These are phyloP conservation scores for Chloroclystis v-ata DNA, from an alignment of 2,888 invertebrate genomes.

Conservation along the genomic window DNA sequence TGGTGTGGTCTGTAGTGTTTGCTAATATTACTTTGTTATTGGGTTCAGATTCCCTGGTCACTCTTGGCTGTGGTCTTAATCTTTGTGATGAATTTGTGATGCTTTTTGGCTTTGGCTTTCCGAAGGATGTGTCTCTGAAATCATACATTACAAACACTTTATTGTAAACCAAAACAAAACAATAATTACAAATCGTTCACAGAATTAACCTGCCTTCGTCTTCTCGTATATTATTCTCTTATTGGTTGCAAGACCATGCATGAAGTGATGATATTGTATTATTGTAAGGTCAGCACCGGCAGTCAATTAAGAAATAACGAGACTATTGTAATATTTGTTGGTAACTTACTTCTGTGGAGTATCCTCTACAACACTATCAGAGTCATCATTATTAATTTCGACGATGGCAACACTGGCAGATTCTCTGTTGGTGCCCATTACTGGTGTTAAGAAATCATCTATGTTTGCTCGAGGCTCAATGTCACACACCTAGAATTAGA, in stretches of 20 bases:
- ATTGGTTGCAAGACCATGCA: too few species aligned
- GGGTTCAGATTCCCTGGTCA: constrained; percentile 20
- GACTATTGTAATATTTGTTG: too few species aligned
- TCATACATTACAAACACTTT: too few species aligned
- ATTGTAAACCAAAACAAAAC: too few species aligned
- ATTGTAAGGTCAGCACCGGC: too few species aligned
- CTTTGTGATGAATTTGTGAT: constrained; percentile 33
- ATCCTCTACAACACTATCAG: constrained; percentile 67
- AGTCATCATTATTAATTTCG: constrained; percentile 45
- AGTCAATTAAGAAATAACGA: too few species aligned
- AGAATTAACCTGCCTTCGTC: too few species aligned
- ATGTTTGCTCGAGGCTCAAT: constrained; percentile 25
- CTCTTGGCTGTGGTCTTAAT: constrained; percentile 24
- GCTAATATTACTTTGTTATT: constrained; percentile 45
- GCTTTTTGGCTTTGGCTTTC: constrained; percentile 41
- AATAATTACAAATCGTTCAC: too few species aligned
- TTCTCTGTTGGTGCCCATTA: constrained; percentile 35
- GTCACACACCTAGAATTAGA: constrained; percentile 24
- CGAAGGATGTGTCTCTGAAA: constrained; percentile 47
- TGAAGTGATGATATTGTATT: too few species aligned
- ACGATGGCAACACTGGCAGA: constrained; percentile 19
- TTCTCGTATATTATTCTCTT: too few species aligned
- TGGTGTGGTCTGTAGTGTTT: constrained; percentile 39
- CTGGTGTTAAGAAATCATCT: constrained; percentile 48
- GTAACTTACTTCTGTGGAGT: constrained; percentile 69